These are phyloP conservation scores for Aythya fuligula DNA, from an alignment of 2,797 vertebrate species.

Conservation along the genomic window DNA sequence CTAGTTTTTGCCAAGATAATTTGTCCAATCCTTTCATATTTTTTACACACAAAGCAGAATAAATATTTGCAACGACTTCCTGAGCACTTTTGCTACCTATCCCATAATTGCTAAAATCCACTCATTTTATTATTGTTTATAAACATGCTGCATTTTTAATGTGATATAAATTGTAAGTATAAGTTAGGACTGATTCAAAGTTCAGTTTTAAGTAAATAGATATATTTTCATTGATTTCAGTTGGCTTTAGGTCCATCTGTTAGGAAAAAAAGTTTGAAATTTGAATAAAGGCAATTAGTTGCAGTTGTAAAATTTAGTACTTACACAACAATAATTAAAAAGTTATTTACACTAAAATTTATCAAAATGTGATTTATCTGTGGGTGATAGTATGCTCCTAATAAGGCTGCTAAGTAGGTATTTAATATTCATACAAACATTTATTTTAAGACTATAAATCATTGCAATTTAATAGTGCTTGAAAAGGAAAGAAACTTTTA, in stretches of 20 bases:
- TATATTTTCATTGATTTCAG: background rate
- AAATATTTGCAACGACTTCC: background rate
- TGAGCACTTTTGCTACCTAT: background rate
- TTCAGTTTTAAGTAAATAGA: background rate
- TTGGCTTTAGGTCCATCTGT: background rate
- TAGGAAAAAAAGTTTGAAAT: background rate
- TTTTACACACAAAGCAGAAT: background rate
- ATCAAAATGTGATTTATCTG: background rate
- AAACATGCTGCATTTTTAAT: background rate
- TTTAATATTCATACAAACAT: background rate
- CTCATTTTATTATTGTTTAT: background rate
- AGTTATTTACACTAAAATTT: background rate
- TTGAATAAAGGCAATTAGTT: background rate
- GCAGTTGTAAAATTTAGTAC: background rate
- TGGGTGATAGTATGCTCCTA: background rate
- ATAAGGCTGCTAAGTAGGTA: background rate
- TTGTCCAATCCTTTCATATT: background rate
- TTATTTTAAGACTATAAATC: background rate
- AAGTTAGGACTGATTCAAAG: background rate
- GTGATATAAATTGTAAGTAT: background rate
- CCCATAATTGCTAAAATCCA: background rate
- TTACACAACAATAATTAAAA: background rate
- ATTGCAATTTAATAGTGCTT: background rate
- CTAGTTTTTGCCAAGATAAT: background rate
- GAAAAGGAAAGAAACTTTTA: background rate